phyloP scores from a whole-genome alignment of 2,113 vertebrate genomes.

The Mellivora capensis region DNA sequence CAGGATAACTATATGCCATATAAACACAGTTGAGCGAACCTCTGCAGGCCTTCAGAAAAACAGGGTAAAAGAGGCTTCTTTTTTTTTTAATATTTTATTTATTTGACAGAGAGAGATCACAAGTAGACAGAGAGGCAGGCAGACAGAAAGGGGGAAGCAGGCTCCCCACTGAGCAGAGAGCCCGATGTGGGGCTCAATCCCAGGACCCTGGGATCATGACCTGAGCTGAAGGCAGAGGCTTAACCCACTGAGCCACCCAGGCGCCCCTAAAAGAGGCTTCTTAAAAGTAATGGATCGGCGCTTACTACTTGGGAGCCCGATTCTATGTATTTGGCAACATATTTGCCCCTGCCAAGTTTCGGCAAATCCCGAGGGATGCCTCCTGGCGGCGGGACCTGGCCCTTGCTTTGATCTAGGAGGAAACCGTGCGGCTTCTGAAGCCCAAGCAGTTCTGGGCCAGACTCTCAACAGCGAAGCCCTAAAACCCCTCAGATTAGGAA shows the following conservation, averaged over 20 bases:
- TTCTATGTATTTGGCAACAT: rapidly evolving
- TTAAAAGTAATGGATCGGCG: neutral
- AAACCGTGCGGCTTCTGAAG: neutral
- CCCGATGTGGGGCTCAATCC: too few relatives aligned
- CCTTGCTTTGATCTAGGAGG: neutral
- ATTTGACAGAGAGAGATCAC: too few relatives aligned
- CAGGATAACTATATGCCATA: rapidly evolving
- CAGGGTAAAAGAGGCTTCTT: neutral
- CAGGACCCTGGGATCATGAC: too few relatives aligned
- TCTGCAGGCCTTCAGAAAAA: neutral
- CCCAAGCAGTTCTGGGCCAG: rapidly evolving
- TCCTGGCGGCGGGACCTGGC: neutral
- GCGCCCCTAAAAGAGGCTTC: neutral
- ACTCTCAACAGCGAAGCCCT: neutral
- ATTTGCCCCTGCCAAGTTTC: too few relatives aligned
- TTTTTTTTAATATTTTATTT: too few relatives aligned
- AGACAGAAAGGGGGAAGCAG: too few relatives aligned
- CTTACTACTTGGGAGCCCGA: rapidly evolving
- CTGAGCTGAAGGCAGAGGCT: too few relatives aligned
- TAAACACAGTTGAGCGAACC: neutral
- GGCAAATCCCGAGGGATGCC: neutral
- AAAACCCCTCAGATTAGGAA: neutral
- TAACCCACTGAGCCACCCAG: too few relatives aligned
- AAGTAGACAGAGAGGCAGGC: too few relatives aligned
- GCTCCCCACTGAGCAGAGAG: too few relatives aligned